Conservation (phyloP, 2,888 invertebrate genomes). For the Drosophila tanythrix region DNA sequence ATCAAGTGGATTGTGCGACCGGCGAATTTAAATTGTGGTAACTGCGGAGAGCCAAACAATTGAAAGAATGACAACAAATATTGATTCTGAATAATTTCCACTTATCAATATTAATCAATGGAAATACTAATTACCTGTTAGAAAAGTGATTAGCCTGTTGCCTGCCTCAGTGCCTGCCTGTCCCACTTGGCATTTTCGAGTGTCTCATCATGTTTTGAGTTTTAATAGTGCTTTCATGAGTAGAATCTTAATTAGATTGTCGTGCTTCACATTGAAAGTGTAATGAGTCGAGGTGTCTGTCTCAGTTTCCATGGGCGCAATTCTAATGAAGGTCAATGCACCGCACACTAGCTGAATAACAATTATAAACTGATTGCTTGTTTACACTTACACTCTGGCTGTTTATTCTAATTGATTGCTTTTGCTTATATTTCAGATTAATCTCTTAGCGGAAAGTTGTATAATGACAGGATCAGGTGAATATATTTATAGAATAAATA, state of each 20-base stretch:
- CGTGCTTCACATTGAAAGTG: conserved; percentile 38
- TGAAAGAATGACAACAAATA: not conserved
- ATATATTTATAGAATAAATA: conserved; percentile 7
- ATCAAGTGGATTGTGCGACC: conserved; percentile 9
- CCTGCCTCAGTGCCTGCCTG: not conserved
- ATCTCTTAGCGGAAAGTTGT: conserved; percentile 25
- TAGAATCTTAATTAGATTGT: conserved; percentile 61
- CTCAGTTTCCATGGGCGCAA: conserved; percentile 41
- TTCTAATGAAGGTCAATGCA: conserved; percentile 50
- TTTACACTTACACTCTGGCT: conserved; percentile 34
- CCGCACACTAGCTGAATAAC: conserved; percentile 42
- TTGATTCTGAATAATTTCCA: not conserved
- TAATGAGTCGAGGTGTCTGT: conserved; percentile 24
- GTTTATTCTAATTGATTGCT: conserved; percentile 37
- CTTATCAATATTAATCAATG: not conserved
- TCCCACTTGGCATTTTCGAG: not conserved
- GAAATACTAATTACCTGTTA: not conserved
- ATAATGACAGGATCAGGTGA: conserved; percentile 77
- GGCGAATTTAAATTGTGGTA: conserved; percentile 17
- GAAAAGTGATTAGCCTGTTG: conserved; percentile 5
- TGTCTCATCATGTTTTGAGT: conserved; percentile 18
- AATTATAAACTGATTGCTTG: conserved; percentile 48
- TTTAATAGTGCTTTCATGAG: conserved; percentile 27
- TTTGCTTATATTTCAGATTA: conserved; percentile 44
- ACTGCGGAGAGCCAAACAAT: not conserved